These are phyloP conservation scores for Zeugodacus cucurbitae DNA, from an alignment of 1,140 invertebrate genomes.

Conservation along the genomic window DNA sequence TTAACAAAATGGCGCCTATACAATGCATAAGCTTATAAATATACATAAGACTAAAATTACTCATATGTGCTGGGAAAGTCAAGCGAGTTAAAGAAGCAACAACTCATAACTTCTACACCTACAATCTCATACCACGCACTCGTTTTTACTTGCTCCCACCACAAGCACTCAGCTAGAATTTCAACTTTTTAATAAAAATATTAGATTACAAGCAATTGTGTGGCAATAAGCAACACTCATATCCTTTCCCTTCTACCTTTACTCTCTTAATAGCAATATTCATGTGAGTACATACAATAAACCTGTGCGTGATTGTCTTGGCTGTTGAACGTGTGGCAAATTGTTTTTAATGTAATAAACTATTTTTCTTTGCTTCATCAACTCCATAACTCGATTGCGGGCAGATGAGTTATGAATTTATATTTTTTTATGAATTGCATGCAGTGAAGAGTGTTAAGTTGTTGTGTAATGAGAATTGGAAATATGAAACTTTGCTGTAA, in stretches of 20 bases:
- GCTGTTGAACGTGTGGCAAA: background rate
- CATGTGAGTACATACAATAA: background rate
- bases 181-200: constrained; percentile 29
- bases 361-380: background rate
- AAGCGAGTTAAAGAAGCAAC: background rate
- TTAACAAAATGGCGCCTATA: background rate
- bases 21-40: background rate
- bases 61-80: background rate
- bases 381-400: background rate
- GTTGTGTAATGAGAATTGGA: background rate
- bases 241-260: background rate
- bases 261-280: background rate
- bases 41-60: no score
- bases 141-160: background rate
- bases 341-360: constrained; percentile 14
- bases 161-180: background rate
- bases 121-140: background rate
- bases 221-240: background rate
- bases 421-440: background rate
- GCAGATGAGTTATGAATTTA: background rate
- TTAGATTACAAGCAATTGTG: background rate
- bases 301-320: background rate
- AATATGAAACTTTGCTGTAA: background rate
- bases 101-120: no score
- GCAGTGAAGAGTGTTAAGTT: background rate